These are phyloP conservation scores for Masticophis lateralis DNA, from an alignment of 2,797 vertebrate species.

Conservation along the genomic window DNA sequence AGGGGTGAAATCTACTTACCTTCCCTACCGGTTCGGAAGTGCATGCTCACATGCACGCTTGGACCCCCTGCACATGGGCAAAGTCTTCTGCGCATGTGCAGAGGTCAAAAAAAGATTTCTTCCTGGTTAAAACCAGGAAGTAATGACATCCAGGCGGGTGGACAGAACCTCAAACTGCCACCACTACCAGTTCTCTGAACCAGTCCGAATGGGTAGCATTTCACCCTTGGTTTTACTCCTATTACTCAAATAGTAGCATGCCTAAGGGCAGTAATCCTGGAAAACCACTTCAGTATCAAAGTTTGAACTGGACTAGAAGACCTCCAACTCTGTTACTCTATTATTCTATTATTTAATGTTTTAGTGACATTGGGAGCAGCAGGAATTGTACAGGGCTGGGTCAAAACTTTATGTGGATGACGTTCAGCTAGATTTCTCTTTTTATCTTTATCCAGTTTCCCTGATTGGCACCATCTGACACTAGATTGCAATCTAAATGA, in stretches of 20 bases:
- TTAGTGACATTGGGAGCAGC: neutral
- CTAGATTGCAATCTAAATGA: neutral
- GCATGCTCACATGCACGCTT: no score
- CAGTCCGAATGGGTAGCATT: no score
- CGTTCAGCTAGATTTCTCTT: neutral
- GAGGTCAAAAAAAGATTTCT: no score
- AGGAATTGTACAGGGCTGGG: neutral
- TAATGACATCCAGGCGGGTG: no score
- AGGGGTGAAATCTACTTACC: no score
- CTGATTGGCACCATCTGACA: neutral
- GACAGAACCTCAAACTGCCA: no score
- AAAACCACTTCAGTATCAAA: neutral
- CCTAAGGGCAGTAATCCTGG: neutral
- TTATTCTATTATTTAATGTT: neutral
- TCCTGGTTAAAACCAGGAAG: no score
- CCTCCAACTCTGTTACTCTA: neutral
- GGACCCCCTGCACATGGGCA: no score
- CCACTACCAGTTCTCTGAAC: no score
- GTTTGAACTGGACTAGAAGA: neutral
- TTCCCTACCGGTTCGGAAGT: no score
- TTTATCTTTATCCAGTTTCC: neutral
- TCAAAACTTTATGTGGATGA: neutral
- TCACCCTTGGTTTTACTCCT: neutral
- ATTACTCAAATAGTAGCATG: neutral
- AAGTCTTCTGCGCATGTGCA: no score